These are phyloP conservation scores for Leistus spinibarbis DNA, from an alignment of 2,888 invertebrate species.

Conservation along the genomic window DNA sequence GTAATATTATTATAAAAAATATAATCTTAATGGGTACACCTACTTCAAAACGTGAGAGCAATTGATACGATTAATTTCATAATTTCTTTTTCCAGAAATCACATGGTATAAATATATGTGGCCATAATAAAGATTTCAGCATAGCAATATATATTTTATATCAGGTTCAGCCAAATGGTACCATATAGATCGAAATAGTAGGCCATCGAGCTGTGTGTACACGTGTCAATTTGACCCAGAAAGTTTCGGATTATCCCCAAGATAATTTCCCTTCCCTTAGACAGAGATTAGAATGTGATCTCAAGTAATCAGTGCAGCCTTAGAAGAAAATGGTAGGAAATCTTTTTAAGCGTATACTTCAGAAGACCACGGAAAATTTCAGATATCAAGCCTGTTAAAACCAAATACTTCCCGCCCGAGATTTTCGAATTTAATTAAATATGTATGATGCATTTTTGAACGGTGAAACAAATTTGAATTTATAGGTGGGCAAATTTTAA, in stretches of 20 bases:
- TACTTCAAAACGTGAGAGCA: too few relatives aligned
- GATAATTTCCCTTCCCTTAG: slow-evolving; percentile 24
- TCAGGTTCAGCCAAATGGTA: too few relatives aligned
- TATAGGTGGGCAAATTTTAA: background rate
- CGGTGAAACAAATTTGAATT: background rate
- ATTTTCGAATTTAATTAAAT: background rate
- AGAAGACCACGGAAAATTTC: background rate
- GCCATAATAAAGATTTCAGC: too few relatives aligned
- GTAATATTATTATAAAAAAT: too few relatives aligned
- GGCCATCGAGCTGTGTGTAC: background rate
- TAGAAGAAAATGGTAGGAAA: background rate
- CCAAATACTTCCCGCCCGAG: background rate
- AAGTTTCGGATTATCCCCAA: slow-evolving; percentile 12
- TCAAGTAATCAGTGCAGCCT: slow-evolving; percentile 7
- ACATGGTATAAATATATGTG: too few relatives aligned
- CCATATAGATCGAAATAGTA: background rate
- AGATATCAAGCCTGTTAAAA: background rate
- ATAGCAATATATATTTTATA: too few relatives aligned
- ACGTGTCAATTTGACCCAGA: background rate
- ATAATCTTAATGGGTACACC: too few relatives aligned
- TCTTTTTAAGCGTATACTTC: background rate
- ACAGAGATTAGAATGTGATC: slow-evolving; percentile 19
- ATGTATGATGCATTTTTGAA: background rate
- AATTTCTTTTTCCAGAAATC: too few relatives aligned
- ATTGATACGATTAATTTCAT: too few relatives aligned